Conservation (phyloP, 92 coral and sea anemone genomes). For the Galaxea fascicularis region DNA sequence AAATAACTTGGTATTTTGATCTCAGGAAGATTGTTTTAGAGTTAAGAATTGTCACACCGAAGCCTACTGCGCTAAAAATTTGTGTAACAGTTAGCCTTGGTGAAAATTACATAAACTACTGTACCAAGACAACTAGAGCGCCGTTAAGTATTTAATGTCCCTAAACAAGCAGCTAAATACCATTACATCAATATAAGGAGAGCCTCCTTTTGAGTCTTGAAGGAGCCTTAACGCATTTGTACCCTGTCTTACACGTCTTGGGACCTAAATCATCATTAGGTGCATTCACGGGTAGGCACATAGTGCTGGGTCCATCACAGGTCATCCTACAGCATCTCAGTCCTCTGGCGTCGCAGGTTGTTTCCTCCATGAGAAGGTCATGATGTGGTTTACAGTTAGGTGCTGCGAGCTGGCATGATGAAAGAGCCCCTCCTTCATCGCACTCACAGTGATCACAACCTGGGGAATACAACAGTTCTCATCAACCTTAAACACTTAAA, state of each 20-base stretch:
- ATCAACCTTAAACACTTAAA: neutral
- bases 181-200: neutral
- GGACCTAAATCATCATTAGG: constrained; percentile 40
- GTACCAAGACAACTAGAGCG: neutral
- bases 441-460: constrained; percentile 50
- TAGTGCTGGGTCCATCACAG: constrained; percentile 50
- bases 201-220: constrained; percentile 18
- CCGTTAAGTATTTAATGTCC: neutral
- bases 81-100: too few species aligned
- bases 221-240: constrained; percentile 39
- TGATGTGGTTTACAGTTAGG: constrained; percentile 46
- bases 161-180: neutral
- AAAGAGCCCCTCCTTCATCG: constrained; percentile 35
- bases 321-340: constrained; percentile 48
- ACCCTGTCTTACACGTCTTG: constrained; percentile 43
- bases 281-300: constrained; percentile 32
- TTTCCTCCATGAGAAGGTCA: constrained; percentile 17
- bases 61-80: too few species aligned
- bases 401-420: constrained; percentile 34
- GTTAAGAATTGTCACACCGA: too few species aligned
- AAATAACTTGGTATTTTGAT: too few species aligned
- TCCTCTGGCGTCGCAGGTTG: constrained; percentile 41
- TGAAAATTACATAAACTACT: too few species aligned
- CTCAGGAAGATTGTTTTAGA: too few species aligned
- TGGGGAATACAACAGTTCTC: neutral